Evolutionary conservation across 1,140 invertebrate species (phyloP).

Genomic region (Archivesica marissinica): DNA sequence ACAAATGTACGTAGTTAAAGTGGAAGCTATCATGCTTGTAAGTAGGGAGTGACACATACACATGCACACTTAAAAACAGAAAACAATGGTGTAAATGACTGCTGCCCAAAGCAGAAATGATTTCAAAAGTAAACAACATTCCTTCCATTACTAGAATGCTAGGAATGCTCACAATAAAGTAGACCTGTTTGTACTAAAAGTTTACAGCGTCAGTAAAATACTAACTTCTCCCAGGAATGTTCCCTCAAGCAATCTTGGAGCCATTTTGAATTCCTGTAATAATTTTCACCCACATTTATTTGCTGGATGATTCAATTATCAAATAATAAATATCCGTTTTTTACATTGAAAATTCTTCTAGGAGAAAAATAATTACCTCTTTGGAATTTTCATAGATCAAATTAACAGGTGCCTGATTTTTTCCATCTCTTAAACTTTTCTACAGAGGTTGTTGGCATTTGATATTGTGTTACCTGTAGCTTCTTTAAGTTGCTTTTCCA

Average conservation of each 20-base stretch:
- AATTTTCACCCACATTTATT: neutral
- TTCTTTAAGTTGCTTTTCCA: too few species aligned
- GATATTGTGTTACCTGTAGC: too few species aligned
- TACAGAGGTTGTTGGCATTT: neutral
- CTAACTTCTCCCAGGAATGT: neutral
- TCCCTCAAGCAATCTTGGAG: neutral
- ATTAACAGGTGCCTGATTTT: neutral
- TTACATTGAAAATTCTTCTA: neutral
- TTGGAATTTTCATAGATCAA: too few species aligned
- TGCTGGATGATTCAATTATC: neutral
- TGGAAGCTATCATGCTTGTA: too few species aligned
- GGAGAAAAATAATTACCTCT: neutral
- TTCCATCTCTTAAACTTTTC: neutral
- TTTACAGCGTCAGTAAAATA: neutral
- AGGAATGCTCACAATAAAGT: neutral
- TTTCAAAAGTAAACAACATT: conserved; percentile 4
- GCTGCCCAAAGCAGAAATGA: too few species aligned
- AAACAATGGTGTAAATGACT: too few species aligned
- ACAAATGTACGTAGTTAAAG: too few species aligned
- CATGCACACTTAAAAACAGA: too few species aligned
- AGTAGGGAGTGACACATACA: too few species aligned
- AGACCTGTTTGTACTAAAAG: neutral
- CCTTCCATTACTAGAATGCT: neutral
- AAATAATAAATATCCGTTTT: neutral
- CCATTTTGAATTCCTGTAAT: neutral